These are phyloP conservation scores for Tipula confusa DNA, from an alignment of 2,888 invertebrate genomes.

Conservation along the genomic window DNA sequence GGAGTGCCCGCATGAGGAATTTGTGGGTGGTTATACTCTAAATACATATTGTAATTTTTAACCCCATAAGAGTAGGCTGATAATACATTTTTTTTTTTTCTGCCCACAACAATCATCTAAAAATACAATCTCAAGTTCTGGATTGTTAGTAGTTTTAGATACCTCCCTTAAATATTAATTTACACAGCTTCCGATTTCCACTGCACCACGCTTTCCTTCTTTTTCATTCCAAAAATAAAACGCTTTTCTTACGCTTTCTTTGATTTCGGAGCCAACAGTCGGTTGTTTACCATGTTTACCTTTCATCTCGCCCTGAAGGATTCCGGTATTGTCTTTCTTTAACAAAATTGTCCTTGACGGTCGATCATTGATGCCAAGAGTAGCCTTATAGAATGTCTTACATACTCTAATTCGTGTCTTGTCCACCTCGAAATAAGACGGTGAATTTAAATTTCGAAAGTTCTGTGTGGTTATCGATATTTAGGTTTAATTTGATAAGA, in stretches of 20 bases:
- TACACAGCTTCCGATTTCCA: too few relatives aligned
- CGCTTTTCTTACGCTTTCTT: neutral
- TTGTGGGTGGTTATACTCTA: constrained; percentile 41
- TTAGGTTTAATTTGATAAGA: neutral
- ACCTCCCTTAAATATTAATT: neutral
- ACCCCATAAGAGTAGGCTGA: constrained; percentile 33
- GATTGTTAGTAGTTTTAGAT: neutral
- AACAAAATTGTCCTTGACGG: constrained; percentile 34
- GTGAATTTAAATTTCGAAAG: constrained; percentile 34
- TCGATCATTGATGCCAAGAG: constrained; percentile 35
- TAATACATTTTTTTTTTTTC: neutral
- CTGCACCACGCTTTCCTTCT: neutral
- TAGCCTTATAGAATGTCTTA: constrained; percentile 36
- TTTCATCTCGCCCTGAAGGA: constrained; percentile 36
- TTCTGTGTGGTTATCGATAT: constrained; percentile 30
- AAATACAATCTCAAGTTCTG: neutral
- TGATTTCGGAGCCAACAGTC: constrained; percentile 34
- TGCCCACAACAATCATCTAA: neutral
- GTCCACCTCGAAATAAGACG: constrained; percentile 35
- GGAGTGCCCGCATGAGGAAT: constrained; percentile 42
- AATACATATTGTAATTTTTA: constrained; percentile 31
- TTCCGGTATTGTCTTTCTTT: constrained; percentile 28
- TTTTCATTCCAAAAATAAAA: too few relatives aligned
- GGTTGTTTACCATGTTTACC: constrained; percentile 36
- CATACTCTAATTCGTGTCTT: constrained; percentile 34